Base-by-base conservation (phyloP, 1,140 invertebrate species). In the Aradophagus sp. region DNA sequence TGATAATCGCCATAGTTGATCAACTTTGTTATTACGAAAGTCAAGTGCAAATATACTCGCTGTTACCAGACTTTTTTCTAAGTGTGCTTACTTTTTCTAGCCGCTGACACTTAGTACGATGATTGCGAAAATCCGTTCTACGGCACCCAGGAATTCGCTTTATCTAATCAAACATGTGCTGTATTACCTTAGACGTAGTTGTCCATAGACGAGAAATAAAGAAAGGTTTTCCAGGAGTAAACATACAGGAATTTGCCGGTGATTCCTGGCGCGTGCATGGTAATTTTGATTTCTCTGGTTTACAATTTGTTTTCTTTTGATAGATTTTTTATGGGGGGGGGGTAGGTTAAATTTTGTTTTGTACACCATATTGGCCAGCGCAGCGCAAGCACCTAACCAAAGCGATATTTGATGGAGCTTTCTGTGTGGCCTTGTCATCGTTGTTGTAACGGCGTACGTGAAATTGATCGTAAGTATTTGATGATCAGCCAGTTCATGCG, bases 381-480 rank as follows among this genome's bases (percentile, higher is more conserved):
- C 65, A 69, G 50, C 65, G 48, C 56, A 69, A 69, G 48, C 45
- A 53, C 29, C 55, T 68, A 55, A 68, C 65, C 47, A 55, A 52
- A 48, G 48, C 55, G 17, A 48, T 69, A 39, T 48, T 69, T 29
- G 56, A 69, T 61, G 65, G 65, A 61, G 29, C 36, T 61, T 61
- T 69, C 65, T 61, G 29, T 61, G 65, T 55, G 41, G 19, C 36
- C 55, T 67, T 67, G 53, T 44, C 53, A 27, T 55, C 65, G 42
- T 36, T 48, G 12, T 68, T 34, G 36, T 42, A 53, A 53, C 65
- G 16, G 17, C 48, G 35, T 61, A 61, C 65, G 44, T 61, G 48
- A 55, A 69, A 35, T 55, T 55, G 32, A 69, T 69, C 55, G 65
- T 69, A 69, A 69, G 65, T 69, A 69, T 61, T 32, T 55, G 56